These are phyloP conservation scores for Varanus komodoensis DNA, from an alignment of 2,113 vertebrate species.

Conservation along the genomic window DNA sequence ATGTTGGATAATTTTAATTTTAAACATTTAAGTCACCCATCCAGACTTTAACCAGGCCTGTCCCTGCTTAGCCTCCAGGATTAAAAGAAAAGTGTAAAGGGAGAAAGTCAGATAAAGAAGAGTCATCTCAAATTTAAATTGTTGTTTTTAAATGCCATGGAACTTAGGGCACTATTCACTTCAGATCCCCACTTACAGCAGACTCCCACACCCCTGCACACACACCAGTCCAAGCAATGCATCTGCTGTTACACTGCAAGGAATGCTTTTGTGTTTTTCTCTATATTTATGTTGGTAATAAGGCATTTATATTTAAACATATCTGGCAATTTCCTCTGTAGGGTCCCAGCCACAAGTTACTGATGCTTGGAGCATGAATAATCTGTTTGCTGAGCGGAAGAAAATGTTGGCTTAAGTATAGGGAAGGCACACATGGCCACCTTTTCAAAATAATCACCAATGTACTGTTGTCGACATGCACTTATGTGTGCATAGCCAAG, in stretches of 20 bases:
- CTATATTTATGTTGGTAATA: background rate
- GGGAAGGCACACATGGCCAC: background rate
- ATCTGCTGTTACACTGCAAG: background rate
- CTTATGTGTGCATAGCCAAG: background rate
- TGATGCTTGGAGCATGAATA: background rate
- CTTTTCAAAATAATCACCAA: background rate
- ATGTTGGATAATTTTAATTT: constrained; percentile 22
- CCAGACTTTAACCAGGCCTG: no score
- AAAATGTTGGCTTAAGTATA: background rate
- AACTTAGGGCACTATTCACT: background rate
- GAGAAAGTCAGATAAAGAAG: background rate
- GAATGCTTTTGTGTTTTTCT: background rate
- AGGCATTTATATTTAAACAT: no score
- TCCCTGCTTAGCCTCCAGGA: no score
- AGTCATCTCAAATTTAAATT: background rate
- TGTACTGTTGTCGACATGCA: background rate
- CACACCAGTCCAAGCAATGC: background rate
- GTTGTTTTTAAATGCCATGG: background rate
- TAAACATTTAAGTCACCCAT: no score
- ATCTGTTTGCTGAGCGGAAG: background rate
- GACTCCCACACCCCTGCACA: no score
- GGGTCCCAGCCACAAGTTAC: background rate
- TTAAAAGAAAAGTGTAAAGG: background rate
- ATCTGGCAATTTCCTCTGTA: background rate
- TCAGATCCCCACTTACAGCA: background rate